Evolutionary conservation across 2,113 vertebrate species (phyloP).

Genomic region (Toxotes jaculatrix): DNA sequence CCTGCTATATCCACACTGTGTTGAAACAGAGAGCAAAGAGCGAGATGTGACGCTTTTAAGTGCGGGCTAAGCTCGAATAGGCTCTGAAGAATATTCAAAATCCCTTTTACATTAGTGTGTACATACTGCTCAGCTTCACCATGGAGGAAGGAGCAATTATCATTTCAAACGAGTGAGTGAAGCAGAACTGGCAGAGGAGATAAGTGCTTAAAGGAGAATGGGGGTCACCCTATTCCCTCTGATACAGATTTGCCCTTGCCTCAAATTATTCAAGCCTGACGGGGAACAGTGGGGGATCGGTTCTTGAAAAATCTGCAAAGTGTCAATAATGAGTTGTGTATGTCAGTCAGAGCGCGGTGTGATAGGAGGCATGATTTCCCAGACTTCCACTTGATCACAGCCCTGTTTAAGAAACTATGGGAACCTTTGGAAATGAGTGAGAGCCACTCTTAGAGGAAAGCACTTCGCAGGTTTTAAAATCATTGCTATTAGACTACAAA

Average conservation of each 20-base stretch:
- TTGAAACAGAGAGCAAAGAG: conserved; percentile 22
- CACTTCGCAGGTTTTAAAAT: conserved; percentile 15
- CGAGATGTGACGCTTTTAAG: conserved; percentile 27
- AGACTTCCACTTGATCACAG: conserved; percentile 33
- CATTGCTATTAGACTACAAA: conserved; percentile 19
- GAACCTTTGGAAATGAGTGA: conserved; percentile 21
- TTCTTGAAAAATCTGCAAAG: conserved; percentile 61
- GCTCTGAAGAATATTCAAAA: conserved; percentile 57
- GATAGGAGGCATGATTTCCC: conserved; percentile 48
- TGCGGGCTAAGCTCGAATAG: conserved; percentile 38
- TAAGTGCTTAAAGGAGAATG: conserved; percentile 74
- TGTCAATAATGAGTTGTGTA: conserved; percentile 62
- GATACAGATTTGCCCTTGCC: conserved; percentile 71
- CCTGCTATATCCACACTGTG: conserved; percentile 5
- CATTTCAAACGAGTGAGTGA: conserved; percentile 77
- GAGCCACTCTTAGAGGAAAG: conserved; percentile 32
- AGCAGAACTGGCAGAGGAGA: conserved; percentile 75
- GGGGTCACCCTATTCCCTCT: conserved; percentile 77
- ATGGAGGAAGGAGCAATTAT: conserved; percentile 69
- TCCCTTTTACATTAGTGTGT: conserved; percentile 58
- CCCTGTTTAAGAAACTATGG: conserved; percentile 33
- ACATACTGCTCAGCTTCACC: conserved; percentile 56
- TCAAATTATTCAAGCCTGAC: conserved; percentile 72
- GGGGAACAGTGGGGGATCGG: conserved; percentile 64
- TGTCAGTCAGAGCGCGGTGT: conserved; percentile 45